Conservation (phyloP, 2,113 vertebrate genomes). For the Mormyrus lacerda region DNA sequence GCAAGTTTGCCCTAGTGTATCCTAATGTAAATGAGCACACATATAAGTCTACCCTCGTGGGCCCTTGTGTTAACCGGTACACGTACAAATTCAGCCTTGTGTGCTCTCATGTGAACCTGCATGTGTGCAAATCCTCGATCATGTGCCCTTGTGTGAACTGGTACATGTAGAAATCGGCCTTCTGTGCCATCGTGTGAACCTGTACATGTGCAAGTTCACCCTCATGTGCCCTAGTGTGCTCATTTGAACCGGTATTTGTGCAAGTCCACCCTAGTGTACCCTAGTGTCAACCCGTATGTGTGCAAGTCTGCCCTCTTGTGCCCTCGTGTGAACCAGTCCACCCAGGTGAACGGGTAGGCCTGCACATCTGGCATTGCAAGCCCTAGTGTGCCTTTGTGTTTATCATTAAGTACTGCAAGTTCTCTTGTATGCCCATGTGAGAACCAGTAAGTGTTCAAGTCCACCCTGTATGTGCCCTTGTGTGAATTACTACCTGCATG, state of each 20-base stretch:
- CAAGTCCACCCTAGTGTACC: not conserved
- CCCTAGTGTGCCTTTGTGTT: not conserved
- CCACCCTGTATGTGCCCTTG: not conserved
- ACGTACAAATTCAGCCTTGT: not conserved
- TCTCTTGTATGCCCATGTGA: not conserved
- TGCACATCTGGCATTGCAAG: not conserved
- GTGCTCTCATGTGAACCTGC: not conserved
- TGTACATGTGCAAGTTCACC: not conserved
- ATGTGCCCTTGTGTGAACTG: not conserved
- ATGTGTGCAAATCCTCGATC: not conserved
- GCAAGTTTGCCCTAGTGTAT: not conserved
- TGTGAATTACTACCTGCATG: not conserved
- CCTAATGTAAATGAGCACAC: not conserved
- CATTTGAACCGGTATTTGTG: not conserved
- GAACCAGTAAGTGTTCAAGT: not conserved
- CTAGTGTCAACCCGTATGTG: not conserved
- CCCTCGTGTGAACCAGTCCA: not conserved
- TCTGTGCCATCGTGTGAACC: not conserved
- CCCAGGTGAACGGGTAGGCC: not conserved
- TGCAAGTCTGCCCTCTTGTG: not conserved
- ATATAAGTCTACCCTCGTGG: not conserved
- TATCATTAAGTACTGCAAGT: not conserved
- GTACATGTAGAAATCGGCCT: not conserved
- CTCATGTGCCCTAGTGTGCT: not conserved
- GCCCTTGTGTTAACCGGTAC: not conserved